phyloP scores from a whole-genome alignment of 2,797 vertebrate genomes.

The Lacerta viridis region DNA sequence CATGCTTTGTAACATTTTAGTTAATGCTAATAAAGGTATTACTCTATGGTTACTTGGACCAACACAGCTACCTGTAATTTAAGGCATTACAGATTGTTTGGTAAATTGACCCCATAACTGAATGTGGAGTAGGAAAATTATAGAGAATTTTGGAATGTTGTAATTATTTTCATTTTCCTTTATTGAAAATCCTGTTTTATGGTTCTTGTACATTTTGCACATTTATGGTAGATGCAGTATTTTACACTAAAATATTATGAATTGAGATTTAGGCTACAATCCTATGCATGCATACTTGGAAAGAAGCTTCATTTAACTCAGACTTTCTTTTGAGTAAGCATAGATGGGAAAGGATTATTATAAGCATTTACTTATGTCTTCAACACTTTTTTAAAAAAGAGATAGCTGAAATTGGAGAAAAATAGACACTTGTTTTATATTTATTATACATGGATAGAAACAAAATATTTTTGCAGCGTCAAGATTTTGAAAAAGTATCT shows the following conservation, averaged over 20 bases:
- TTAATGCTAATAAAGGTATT: background rate
- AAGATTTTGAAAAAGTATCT: background rate
- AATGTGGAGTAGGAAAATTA: background rate
- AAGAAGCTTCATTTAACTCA: background rate
- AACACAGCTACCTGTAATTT: background rate
- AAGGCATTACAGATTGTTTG: background rate
- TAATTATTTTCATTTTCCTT: background rate
- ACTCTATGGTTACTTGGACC: background rate
- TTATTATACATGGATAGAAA: background rate
- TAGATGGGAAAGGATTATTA: too few species aligned
- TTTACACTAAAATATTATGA: background rate
- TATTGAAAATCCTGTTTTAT: background rate
- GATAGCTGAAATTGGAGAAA: background rate
- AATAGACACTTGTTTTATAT: background rate
- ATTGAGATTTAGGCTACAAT: background rate
- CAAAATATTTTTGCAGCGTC: background rate
- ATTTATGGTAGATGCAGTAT: background rate
- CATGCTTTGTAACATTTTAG: background rate
- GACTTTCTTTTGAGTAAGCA: background rate
- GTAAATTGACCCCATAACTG: background rate
- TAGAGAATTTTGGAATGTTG: background rate
- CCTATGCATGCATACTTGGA: background rate
- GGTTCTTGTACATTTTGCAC: background rate
- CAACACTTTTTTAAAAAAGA: background rate
- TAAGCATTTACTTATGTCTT: background rate